phyloP scores from a whole-genome alignment of 2,113 vertebrate genomes.

The Centrocercus urophasianus region DNA sequence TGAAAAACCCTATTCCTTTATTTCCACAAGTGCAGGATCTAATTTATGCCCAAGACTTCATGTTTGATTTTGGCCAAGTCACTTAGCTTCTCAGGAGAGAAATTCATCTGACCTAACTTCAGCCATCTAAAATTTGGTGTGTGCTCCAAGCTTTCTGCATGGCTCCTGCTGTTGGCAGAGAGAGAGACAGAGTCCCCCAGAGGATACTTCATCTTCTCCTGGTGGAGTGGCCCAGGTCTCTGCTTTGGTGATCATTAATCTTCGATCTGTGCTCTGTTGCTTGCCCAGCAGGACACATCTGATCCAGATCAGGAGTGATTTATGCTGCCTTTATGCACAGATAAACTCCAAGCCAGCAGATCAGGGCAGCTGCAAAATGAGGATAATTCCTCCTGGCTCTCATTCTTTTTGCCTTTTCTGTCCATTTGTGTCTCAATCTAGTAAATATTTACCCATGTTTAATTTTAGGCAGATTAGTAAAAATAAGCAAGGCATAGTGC shows the following conservation, averaged over 20 bases:
- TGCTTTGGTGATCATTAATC: conserved; percentile 44
- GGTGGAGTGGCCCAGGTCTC: background rate
- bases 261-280: conserved; percentile 34
- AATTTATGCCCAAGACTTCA: background rate
- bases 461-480: background rate
- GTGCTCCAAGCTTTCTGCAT: background rate
- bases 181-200: conserved; percentile 1
- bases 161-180: background rate
- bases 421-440: background rate
- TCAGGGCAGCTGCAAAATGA: conserved; percentile 16
- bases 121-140: background rate
- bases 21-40: background rate
- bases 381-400: background rate
- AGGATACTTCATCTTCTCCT: conserved; percentile 58
- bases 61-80: conserved; percentile 36
- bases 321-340: conserved; percentile 28
- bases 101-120: conserved; percentile 15
- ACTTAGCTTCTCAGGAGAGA: conserved; percentile 5
- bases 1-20: background rate
- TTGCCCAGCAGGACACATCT: conserved; percentile 60
- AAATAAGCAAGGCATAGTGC: background rate
- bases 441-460: background rate
- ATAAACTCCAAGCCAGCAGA: conserved; percentile 13
- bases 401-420: background rate
- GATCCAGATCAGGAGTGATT: conserved; percentile 61